Evolutionary conservation across 2,888 invertebrate species (phyloP), one percentile per base, ranked within the genome.

Genomic region (Craniophora ligustri): DNA sequence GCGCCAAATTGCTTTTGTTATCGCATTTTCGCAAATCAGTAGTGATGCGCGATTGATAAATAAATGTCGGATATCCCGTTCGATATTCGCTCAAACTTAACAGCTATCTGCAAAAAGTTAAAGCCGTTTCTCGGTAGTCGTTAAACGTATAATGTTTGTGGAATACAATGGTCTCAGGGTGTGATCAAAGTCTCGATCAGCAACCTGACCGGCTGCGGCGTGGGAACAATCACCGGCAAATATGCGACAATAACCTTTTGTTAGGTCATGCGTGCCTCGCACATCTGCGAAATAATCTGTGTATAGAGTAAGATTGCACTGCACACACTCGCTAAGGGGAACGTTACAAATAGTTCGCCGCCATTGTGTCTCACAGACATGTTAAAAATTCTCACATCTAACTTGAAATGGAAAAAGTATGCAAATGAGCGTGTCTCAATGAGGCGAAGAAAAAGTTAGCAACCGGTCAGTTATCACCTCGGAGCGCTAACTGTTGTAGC

Each of bases 211-310:
- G 67, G n/a, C n/a, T n/a, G n/a, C n/a, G n/a, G 47, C 91, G 91
- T 91, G 92, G 85, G 91, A 91, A 91, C 75, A 36, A 64, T 72
- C 57, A 62, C 56, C 79, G 72, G 76, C 84, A 87, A 86, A 82
- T 83, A 89, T 89, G 86, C 85, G 82, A 90, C 90, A 89, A 89
- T 88, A 79, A 79, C 71, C 84, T 82, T 83, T 87, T 87, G 85
- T 88, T 81, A 63, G 70, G 61, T 57, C 72, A 76, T 75, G 77
- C 77, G 69, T 74, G 72, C 51, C 61, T 72, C 63, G 67, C 60
- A 60, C 58, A 78, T 74, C 70, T 67, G 66, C 66, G 61, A 67
- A 62, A 57, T 53, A 67, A 49, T 13, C 40, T 54, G 60, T 67
- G 70, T 67, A 61, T 63, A 67, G 34, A 48, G 40, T 45, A 14